Evolutionary conservation across 2,797 vertebrate genomes (phyloP).

Genomic region (Gorsachius magnificus): DNA sequence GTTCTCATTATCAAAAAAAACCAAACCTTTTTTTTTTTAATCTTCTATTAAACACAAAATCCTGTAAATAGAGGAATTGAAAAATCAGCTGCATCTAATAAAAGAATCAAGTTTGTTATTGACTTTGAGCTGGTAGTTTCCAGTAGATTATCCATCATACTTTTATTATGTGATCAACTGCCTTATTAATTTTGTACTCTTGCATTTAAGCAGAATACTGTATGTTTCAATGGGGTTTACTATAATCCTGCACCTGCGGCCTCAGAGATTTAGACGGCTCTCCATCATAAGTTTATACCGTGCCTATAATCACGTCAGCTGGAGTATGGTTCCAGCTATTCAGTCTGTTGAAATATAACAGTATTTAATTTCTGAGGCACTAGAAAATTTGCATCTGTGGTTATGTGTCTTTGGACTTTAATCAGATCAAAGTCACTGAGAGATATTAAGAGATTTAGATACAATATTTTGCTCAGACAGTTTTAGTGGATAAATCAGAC

Average conservation of each 20-base stretch:
- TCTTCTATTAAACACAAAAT: conserved; percentile 71
- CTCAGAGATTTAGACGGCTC: conserved; percentile 75
- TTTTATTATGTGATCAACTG: conserved; percentile 81
- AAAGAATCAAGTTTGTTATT: conserved; percentile 74
- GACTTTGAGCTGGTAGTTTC: conserved; percentile 74
- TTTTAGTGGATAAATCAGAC: conserved; percentile 77
- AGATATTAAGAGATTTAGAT: conserved; percentile 78
- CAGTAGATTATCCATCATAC: conserved; percentile 76
- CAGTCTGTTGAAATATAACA: conserved; percentile 71
- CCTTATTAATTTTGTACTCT: conserved; percentile 81
- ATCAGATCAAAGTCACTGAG: conserved; percentile 79
- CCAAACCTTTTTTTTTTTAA: neutral
- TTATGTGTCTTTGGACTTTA: conserved; percentile 78
- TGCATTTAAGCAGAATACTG: conserved; percentile 75
- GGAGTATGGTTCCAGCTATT: conserved; percentile 67
- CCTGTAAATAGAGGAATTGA: conserved; percentile 70
- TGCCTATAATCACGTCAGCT: conserved; percentile 77
- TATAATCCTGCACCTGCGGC: conserved; percentile 81
- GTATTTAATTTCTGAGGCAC: conserved; percentile 76
- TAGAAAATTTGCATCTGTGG: conserved; percentile 79
- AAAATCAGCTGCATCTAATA: conserved; percentile 79
- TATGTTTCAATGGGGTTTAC: conserved; percentile 76
- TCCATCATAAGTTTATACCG: conserved; percentile 70
- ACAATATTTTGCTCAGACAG: conserved; percentile 80
- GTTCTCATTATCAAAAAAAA: conserved; percentile 73